Evolutionary conservation across 2,797 vertebrate genomes (phyloP).

Genomic region (Cynopterus sphinx): DNA sequence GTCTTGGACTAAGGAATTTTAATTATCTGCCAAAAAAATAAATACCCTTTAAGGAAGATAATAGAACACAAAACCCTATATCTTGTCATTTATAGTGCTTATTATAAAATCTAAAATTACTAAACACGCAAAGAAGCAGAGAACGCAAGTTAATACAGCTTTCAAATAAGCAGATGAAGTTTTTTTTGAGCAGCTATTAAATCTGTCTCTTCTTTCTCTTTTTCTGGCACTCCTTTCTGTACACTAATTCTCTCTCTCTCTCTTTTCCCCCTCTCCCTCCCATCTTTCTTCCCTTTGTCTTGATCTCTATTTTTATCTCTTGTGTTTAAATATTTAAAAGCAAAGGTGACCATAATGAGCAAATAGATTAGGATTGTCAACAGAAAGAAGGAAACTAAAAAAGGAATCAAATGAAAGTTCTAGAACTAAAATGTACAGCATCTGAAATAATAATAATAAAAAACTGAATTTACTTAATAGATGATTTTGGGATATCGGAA

Average conservation of each 20-base stretch:
- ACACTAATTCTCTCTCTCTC: neutral
- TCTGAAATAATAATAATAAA: neutral
- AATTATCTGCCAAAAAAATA: neutral
- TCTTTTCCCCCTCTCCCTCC: too few species aligned
- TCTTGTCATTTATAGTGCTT: neutral
- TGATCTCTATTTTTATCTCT: neutral
- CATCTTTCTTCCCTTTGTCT: neutral
- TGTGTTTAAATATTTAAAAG: neutral
- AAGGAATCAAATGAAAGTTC: neutral
- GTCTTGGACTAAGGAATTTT: neutral
- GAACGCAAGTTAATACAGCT: neutral
- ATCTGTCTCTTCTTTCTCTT: neutral
- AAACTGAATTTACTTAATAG: neutral
- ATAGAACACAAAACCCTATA: neutral
- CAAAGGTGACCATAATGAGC: neutral
- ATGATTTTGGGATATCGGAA: neutral
- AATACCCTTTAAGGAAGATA: neutral
- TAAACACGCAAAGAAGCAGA: neutral
- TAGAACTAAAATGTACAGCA: neutral
- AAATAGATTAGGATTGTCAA: neutral
- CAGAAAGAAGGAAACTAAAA: neutral
- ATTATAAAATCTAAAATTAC: neutral
- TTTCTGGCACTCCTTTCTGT: too few species aligned
- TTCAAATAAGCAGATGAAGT: neutral
- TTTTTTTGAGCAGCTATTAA: neutral